A percentile compares a stretch with the other conserved stretches of the same genome.
Evolutionary conservation across 2,797 vertebrate species (phyloP).

Genomic region (Muscicapa striata): DNA sequence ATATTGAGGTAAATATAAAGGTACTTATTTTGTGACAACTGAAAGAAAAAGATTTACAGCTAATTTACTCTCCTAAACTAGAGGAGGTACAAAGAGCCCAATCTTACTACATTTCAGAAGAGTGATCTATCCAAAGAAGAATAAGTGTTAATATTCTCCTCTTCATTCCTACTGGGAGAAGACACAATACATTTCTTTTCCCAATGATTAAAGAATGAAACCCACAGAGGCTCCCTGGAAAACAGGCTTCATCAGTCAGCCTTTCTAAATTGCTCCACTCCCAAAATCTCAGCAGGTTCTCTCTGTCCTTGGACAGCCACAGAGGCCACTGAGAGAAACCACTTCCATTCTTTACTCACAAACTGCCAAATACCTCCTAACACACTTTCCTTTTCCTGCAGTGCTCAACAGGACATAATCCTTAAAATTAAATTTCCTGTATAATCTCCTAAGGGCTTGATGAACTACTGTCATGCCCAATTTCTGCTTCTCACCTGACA

Average conservation of each 20-base stretch:
- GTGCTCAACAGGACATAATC: background rate
- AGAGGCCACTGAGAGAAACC: background rate
- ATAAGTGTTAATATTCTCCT: background rate
- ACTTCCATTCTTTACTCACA: background rate
- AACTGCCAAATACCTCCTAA: background rate
- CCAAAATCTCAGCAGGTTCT: background rate
- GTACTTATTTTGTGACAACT: background rate
- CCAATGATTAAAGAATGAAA: background rate
- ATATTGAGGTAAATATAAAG: constrained; percentile 4
- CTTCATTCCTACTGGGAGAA: background rate
- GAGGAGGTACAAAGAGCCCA: background rate
- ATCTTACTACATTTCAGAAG: background rate
- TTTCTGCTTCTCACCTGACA: background rate
- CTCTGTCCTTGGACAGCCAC: background rate
- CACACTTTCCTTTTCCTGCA: background rate
- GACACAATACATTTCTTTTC: background rate
- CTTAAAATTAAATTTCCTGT: background rate
- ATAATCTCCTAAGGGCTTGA: background rate
- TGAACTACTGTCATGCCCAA: background rate
- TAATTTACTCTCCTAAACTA: background rate
- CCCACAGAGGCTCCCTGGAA: background rate
- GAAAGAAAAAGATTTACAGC: background rate
- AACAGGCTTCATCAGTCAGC: background rate
- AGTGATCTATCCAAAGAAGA: background rate
- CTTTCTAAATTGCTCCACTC: background rate